A percentile compares a stretch with the other conserved stretches of the same genome.
phyloP scores from a whole-genome alignment of 2,113 vertebrate genomes.

The Tichodroma muraria region DNA sequence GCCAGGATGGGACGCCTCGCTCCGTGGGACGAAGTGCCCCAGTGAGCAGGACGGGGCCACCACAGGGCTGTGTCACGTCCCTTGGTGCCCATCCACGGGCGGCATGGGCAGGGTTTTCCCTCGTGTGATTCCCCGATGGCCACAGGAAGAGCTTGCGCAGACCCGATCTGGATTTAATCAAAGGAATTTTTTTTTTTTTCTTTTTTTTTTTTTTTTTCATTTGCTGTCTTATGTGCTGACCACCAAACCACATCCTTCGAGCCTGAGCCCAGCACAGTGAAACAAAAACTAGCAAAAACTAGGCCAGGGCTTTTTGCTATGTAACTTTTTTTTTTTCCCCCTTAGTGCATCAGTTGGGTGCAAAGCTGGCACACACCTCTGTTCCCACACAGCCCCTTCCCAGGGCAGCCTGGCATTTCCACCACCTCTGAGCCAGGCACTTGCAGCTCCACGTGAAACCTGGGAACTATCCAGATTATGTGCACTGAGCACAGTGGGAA shows the following conservation, averaged over 20 bases:
- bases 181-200: constrained; percentile 47
- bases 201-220: constrained; percentile 27
- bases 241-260: constrained; percentile 66
- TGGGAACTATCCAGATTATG: background rate
- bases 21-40: fast-evolving
- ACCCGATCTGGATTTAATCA: constrained; percentile 2
- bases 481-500: background rate
- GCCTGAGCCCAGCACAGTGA: constrained; percentile 6
- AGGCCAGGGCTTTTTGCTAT: constrained; percentile 34
- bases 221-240: constrained; percentile 11
- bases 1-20: fast-evolving
- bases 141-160: background rate
- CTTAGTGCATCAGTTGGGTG: background rate
- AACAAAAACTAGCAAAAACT: constrained; percentile 63
- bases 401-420: background rate
- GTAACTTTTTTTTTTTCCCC: background rate
- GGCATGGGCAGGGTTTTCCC: constrained; percentile 8
- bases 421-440: background rate
- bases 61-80: fast-evolving
- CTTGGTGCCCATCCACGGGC: background rate
- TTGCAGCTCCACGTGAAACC: background rate
- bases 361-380: background rate
- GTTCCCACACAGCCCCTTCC: background rate
- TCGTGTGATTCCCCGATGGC: constrained; percentile 19
- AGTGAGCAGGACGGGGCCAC: fast-evolving